A percentile compares a stretch with the other conserved stretches of the same genome.
Conservation (phyloP, 2,888 invertebrate species). For the Eilema depressum region DNA sequence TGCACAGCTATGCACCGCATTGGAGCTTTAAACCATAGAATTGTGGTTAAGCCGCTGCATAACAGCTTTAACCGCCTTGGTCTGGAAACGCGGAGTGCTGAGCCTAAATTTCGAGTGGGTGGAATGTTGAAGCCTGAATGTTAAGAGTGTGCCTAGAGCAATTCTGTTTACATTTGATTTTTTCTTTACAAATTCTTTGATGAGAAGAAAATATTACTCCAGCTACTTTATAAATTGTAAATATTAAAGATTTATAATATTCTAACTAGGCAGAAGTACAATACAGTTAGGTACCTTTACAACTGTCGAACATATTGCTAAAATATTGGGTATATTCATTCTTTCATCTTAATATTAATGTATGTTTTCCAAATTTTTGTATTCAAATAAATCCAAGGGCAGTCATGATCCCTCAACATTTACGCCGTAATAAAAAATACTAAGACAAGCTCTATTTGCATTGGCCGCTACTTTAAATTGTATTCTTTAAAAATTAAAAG, state of each 20-base stretch:
- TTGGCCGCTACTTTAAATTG: no score
- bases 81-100: slow-evolving; percentile 17
- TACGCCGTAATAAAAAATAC: no score
- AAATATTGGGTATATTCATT: no score
- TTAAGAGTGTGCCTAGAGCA: slow-evolving; percentile 32
- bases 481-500: no score
- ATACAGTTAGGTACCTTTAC: no score
- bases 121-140: slow-evolving; percentile 47
- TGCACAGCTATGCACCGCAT: slow-evolving; percentile 39
- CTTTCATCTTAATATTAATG: no score
- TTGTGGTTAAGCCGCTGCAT: slow-evolving; percentile 49
- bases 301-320: no score
- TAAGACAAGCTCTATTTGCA: no score
- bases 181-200: not conserved
- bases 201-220: not conserved
- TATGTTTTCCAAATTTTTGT: no score
- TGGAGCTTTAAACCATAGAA: slow-evolving; percentile 47
- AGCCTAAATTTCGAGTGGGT: slow-evolving; percentile 38
- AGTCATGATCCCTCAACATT: no score
- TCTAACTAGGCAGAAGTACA: not conserved
- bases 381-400: no score
- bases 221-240: not conserved
- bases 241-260: not conserved
- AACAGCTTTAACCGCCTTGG: slow-evolving; percentile 53
- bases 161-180: slow-evolving; percentile 31